phyloP scores from a whole-genome alignment of 2,113 vertebrate genomes.

The Mesoclemmys tuberculata region DNA sequence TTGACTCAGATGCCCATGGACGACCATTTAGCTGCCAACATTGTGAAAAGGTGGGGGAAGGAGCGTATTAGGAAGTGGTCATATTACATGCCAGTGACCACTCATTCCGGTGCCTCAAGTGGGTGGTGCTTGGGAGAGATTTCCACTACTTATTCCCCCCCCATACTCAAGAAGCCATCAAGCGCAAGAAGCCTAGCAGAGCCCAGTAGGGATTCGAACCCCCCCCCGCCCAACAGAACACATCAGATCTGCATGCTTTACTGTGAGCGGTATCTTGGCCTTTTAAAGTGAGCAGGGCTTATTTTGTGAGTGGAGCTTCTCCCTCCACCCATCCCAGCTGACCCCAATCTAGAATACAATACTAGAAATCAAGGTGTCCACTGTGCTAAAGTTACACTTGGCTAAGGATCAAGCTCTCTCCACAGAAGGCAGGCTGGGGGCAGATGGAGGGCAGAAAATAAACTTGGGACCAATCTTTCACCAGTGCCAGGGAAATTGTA shows the following conservation, averaged over 20 bases:
- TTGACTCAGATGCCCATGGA: neutral
- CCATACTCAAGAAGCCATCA: neutral
- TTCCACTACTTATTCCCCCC: neutral
- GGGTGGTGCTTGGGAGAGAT: neutral
- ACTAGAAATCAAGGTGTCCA: fast-evolving
- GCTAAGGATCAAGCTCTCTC: neutral
- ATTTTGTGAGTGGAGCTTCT: neutral
- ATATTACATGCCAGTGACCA: neutral
- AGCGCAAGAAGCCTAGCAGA: neutral
- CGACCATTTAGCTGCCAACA: too few species aligned
- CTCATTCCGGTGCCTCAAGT: neutral
- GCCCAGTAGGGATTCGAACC: neutral
- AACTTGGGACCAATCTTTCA: neutral
- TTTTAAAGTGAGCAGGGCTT: neutral
- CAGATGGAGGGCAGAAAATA: neutral
- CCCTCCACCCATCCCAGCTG: neutral
- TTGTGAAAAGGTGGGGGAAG: neutral
- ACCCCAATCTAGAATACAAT: neutral
- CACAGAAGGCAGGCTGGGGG: neutral
- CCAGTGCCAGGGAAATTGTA: neutral
- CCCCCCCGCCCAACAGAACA: neutral
- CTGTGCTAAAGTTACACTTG: neutral
- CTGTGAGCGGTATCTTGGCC: neutral
- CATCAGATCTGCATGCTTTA: fast-evolving
- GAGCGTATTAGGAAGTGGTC: neutral